Evolutionary conservation across 2,888 invertebrate genomes (phyloP), one percentile per base, ranked within the genome.

Genomic region (Oligia strigilis): DNA sequence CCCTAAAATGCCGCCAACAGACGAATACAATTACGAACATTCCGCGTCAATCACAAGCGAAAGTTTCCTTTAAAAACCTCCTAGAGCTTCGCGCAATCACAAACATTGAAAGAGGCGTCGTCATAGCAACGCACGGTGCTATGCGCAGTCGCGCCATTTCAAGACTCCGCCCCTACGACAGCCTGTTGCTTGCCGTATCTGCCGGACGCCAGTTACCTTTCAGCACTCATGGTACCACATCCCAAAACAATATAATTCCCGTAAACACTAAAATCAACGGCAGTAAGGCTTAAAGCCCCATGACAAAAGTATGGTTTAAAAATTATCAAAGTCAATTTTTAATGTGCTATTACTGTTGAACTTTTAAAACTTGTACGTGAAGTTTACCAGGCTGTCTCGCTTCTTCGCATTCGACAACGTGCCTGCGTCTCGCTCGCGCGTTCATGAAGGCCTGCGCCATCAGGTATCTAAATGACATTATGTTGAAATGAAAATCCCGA

Each of bases 71-170:
- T 88, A 89, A 90, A 91, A 92, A 91, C 90, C 92, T 92, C 87
- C 89, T 82, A 87, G 81, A 88, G 88, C 92, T 91, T 91, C 89
- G 82, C 88, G 92, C 92, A 93, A 95, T 95, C 95, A 96, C 94
- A 96, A 97, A 96, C 96, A 97, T 80, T 88, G 88, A 92, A 93
- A 95, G 94, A 95, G 95, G 95, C 95, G 97, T 97, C 88, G 93
- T 93, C 95, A 97, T 97, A 93, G 94, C 93, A 95, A 97, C 97
- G 88, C 91, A 75, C 80, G 82, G 80, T 78, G 85, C 81, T 91
- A 72, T 91, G 95, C 97, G 97, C 97, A 96, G 92, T 89, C 96
- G 95, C 94, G 93, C 84, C 88, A 84, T 77, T 87, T 84, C 72
- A 75, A 89, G 87, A 92, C 95, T 94, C 95, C 96, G 95, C 96